Percentiles rank a stretch among this genome's conserved stretches.
Conservation (phyloP, 1,140 invertebrate species). For the Propsilocerus akamusi region DNA sequence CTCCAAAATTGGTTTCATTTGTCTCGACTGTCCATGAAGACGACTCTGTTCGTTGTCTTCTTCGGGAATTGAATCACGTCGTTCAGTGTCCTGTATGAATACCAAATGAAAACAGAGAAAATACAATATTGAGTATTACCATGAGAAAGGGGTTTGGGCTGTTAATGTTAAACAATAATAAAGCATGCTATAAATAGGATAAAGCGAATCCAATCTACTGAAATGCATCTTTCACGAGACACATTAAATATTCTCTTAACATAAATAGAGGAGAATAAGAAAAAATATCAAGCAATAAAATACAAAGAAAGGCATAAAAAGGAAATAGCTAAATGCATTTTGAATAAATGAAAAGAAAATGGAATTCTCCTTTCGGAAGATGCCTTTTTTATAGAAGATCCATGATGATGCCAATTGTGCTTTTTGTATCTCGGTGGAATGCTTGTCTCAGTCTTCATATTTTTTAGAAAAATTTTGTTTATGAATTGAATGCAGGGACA, state of each 20-base stretch:
- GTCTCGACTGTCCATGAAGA: not conserved
- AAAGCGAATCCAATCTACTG: not conserved
- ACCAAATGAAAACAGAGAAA: not conserved
- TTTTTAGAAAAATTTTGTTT: too few relatives aligned
- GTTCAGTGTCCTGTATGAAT: constrained; percentile 8
- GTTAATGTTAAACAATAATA: not conserved
- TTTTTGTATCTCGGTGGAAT: too few relatives aligned
- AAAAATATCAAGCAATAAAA: too few relatives aligned
- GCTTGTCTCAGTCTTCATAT: too few relatives aligned
- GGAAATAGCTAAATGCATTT: not conserved
- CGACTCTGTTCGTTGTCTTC: constrained; percentile 22
- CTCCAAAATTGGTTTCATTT: not conserved
- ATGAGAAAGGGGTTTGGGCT: too few relatives aligned
- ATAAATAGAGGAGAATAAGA: too few relatives aligned
- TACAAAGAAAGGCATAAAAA: not conserved
- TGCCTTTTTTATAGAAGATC: too few relatives aligned
- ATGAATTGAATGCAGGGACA: too few relatives aligned
- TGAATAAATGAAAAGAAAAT: not conserved
- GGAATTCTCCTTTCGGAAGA: too few relatives aligned
- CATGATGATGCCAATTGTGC: too few relatives aligned
- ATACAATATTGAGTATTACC: too few relatives aligned
- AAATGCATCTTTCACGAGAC: not conserved
- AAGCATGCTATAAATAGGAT: not conserved
- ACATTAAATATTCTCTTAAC: not conserved
- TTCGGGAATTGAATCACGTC: constrained; percentile 29